Conservation (phyloP, 2,797 vertebrate species). For the Sebastes nivosus region DNA sequence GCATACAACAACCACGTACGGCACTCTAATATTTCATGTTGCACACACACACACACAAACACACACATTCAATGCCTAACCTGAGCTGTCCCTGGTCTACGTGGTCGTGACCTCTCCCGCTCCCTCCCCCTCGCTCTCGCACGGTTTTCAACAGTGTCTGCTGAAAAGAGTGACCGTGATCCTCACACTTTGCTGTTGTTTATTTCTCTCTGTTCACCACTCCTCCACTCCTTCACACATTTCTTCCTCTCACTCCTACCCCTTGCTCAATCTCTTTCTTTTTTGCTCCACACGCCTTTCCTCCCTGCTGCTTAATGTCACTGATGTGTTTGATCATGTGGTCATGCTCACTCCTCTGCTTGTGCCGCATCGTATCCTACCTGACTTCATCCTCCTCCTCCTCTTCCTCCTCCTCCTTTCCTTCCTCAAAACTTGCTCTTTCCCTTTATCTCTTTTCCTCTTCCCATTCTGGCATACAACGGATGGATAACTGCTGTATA, state of each 20-base stretch:
- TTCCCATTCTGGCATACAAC: slow-evolving; percentile 42
- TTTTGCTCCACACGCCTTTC: slow-evolving; percentile 35
- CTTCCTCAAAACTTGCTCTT: neutral
- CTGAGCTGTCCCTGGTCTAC: slow-evolving; percentile 69
- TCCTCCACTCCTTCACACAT: slow-evolving; percentile 63
- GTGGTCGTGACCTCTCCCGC: slow-evolving; percentile 67
- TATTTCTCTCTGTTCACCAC: slow-evolving; percentile 78
- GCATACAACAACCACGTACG: slow-evolving; percentile 7
- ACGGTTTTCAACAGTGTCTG: slow-evolving; percentile 77
- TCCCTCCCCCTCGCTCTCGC: slow-evolving; percentile 52
- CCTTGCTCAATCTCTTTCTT: slow-evolving; percentile 53
- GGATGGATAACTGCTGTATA: slow-evolving; percentile 58
- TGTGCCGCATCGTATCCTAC: slow-evolving; percentile 45
- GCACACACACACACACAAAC: slow-evolving; percentile 25
- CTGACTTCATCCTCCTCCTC: slow-evolving; percentile 27
- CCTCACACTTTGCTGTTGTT: slow-evolving; percentile 80
- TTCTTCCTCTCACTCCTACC: slow-evolving; percentile 48
- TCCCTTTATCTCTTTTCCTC: slow-evolving; percentile 8
- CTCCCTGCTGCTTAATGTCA: slow-evolving; percentile 42
- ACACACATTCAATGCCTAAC: slow-evolving; percentile 45
- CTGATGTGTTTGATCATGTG: slow-evolving; percentile 26
- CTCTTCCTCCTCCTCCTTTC: neutral
- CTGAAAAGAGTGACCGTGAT: slow-evolving; percentile 72
- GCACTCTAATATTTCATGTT: neutral
- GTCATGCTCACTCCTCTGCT: slow-evolving; percentile 49